A percentile compares a stretch with the other conserved stretches of the same genome.
Evolutionary conservation across 2,113 vertebrate species (phyloP).

Genomic region (Chlamydotis undulata): DNA sequence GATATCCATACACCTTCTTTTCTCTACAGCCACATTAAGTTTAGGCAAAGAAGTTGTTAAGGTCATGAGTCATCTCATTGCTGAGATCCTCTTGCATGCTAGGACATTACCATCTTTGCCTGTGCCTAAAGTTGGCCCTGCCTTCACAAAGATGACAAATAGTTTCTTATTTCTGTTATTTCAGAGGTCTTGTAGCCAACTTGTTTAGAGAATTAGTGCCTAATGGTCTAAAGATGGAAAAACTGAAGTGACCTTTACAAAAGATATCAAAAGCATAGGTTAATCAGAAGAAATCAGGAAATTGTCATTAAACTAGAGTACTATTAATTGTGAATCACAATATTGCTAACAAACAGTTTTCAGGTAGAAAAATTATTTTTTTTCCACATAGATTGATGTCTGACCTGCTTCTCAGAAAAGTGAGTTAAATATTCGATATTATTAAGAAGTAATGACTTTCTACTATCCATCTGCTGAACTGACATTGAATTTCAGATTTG

Average conservation of each 20-base stretch:
- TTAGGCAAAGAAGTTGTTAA: background rate
- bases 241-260: background rate
- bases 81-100: background rate
- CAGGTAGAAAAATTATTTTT: background rate
- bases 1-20: background rate
- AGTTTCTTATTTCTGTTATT: background rate
- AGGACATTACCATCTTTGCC: background rate
- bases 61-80: background rate
- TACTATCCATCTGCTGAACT: background rate
- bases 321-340: background rate
- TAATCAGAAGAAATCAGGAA: background rate
- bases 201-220: background rate
- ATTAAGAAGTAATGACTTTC: background rate
- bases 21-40: background rate
- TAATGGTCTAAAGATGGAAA: background rate
- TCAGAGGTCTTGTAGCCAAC: background rate
- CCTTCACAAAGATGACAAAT: background rate
- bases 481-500: slow-evolving; percentile 23
- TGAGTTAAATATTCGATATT: background rate
- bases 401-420: slow-evolving; percentile 22
- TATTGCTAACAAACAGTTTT: background rate
- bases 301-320: background rate
- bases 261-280: background rate
- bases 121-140: background rate
- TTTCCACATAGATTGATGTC: background rate